These are phyloP conservation scores for Dendrocincla fuliginosa DNA, from an alignment of 2,797 vertebrate species.

Conservation along the genomic window DNA sequence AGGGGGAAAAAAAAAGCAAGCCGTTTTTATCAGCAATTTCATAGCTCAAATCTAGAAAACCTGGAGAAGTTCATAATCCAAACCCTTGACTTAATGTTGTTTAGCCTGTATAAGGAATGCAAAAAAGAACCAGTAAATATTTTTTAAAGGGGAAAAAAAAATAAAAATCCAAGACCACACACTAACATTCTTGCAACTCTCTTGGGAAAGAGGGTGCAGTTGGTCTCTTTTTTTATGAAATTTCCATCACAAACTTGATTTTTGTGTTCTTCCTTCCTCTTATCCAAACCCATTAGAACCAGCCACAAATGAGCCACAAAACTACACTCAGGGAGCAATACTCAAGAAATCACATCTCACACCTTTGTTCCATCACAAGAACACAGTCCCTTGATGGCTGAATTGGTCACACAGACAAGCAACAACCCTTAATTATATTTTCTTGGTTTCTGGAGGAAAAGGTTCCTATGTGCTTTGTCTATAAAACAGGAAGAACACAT, in stretches of 20 bases:
- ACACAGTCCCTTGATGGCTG: neutral
- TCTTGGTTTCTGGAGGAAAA: neutral
- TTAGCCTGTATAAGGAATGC: conserved; percentile 38
- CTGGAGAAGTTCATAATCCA: neutral
- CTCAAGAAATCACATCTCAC: neutral
- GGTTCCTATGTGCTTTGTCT: neutral
- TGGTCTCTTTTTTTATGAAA: neutral
- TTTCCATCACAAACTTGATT: conserved; percentile 20
- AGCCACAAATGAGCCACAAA: neutral
- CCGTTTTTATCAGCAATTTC: neutral
- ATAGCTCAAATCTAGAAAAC: neutral
- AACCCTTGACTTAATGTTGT: conserved; percentile 29
- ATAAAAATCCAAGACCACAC: neutral
- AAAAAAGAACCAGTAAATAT: conserved; percentile 49
- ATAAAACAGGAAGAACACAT: neutral
- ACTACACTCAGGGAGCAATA: neutral
- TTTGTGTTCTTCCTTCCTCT: neutral
- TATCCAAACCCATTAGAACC: neutral
- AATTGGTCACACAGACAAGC: neutral
- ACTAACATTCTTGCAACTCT: neutral
- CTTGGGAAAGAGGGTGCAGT: neutral
- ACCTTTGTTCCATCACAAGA: neutral
- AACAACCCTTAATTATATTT: neutral
- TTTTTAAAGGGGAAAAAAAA: conserved; percentile 18
- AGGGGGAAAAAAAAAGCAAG: too few species aligned